phyloP scores from a whole-genome alignment of 2,888 invertebrate genomes.

The Drosophila monieri region DNA sequence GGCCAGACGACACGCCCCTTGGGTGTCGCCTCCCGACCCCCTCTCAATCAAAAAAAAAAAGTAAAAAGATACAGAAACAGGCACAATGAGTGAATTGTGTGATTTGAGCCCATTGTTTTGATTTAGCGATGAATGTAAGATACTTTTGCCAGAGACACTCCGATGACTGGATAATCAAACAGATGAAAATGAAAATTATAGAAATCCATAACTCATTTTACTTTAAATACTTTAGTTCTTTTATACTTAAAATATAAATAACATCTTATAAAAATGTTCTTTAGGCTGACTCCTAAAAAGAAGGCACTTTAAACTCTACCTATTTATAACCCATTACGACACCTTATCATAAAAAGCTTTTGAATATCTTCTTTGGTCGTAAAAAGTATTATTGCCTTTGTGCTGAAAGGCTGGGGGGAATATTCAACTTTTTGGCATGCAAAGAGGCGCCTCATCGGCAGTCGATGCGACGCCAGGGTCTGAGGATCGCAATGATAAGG shows the following conservation, averaged over 20 bases:
- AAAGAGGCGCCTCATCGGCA: conserved; percentile 43
- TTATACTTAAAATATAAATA: not conserved
- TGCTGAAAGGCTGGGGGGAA: not conserved
- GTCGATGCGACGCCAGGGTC: conserved; percentile 56
- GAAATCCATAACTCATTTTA: not conserved
- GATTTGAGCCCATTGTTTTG: conserved; percentile 39
- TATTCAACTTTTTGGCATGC: conserved; percentile 40
- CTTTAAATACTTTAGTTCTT: too few relatives aligned
- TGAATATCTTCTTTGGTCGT: conserved; percentile 26
- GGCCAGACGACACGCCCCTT: conserved; percentile 57
- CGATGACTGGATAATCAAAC: conserved; percentile 20
- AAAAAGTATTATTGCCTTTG: conserved; percentile 31
- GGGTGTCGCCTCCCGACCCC: conserved; percentile 19
- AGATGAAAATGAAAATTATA: not conserved
- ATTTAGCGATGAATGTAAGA: conserved; percentile 36
- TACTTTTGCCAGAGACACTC: conserved; percentile 14
- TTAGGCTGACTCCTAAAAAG: not conserved
- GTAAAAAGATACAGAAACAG: conserved; percentile 29
- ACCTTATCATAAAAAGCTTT: conserved; percentile 39
- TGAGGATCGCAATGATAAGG: conserved; percentile 18
- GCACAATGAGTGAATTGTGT: conserved; percentile 60
- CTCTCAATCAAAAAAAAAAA: not conserved
- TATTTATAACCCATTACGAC: conserved; percentile 35
- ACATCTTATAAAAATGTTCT: not conserved
- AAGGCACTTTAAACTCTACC: not conserved